Evolutionary conservation across 2,113 vertebrate species (phyloP).

Genomic region (Castor canadensis): DNA sequence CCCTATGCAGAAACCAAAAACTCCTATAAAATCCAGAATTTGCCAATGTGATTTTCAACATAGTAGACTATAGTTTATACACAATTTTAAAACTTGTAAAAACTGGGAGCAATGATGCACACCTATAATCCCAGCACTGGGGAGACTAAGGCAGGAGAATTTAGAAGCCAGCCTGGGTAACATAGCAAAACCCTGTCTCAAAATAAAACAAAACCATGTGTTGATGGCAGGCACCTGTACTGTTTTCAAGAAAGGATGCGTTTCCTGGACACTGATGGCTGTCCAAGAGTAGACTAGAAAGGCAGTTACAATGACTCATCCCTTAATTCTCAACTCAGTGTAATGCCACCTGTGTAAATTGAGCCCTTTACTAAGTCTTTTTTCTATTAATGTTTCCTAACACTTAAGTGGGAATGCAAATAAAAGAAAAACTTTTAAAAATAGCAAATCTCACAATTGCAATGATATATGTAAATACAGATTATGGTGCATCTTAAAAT

Average conservation of each 20-base stretch:
- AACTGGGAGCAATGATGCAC: neutral
- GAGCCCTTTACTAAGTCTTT: slow-evolving; percentile 37
- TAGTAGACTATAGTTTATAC: neutral
- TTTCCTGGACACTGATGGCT: neutral
- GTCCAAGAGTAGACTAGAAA: neutral
- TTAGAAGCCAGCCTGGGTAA: no score
- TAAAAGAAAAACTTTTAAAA: slow-evolving; percentile 43
- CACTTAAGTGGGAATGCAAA: neutral
- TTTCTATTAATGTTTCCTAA: neutral
- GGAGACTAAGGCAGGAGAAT: no score
- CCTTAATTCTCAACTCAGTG: neutral
- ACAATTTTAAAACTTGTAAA: neutral
- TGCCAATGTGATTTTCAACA: neutral
- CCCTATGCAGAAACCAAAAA: neutral
- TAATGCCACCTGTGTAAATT: neutral
- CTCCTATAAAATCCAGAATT: slow-evolving; percentile 8
- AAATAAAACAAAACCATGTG: neutral
- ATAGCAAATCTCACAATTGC: neutral
- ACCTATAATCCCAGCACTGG: no score
- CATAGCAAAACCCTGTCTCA: no score
- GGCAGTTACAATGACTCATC: neutral
- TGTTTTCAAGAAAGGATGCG: neutral
- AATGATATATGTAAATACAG: slow-evolving; percentile 1
- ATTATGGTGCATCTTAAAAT: neutral
- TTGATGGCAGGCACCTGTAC: neutral